Evolutionary conservation across 2,797 vertebrate species (phyloP).

Genomic region (Falco novaeseelandiae): DNA sequence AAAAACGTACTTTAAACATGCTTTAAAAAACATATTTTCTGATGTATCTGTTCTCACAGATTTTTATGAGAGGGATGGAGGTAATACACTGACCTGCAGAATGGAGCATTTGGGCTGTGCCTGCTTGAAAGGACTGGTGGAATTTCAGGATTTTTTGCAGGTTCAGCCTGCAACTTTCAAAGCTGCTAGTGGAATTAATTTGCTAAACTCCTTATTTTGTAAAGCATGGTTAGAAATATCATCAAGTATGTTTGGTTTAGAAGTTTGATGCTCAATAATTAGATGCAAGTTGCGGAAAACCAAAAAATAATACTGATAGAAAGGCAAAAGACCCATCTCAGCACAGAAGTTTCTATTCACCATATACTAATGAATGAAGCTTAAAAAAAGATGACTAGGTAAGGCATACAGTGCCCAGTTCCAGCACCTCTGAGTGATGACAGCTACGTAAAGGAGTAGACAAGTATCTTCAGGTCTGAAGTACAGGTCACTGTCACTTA

Average conservation of each 20-base stretch:
- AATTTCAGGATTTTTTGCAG: neutral
- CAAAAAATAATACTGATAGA: neutral
- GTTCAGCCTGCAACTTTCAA: neutral
- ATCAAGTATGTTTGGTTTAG: neutral
- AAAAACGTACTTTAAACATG: neutral
- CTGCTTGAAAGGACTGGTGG: neutral
- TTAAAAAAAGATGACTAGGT: neutral
- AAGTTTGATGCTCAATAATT: neutral
- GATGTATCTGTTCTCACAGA: neutral
- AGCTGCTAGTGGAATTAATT: neutral
- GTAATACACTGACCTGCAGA: neutral
- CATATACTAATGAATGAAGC: neutral
- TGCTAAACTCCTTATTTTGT: neutral
- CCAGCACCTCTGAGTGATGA: neutral
- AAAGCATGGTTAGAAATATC: neutral
- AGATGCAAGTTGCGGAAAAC: neutral
- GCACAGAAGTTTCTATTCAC: neutral
- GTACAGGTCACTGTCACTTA: neutral
- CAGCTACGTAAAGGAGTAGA: neutral
- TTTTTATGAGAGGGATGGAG: neutral
- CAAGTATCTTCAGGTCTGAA: neutral
- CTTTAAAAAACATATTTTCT: neutral
- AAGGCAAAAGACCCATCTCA: neutral
- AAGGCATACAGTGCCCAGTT: neutral
- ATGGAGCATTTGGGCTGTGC: neutral